Evolutionary conservation across 2,888 invertebrate genomes (phyloP).

Genomic region (Drosophila mayaguana): DNA sequence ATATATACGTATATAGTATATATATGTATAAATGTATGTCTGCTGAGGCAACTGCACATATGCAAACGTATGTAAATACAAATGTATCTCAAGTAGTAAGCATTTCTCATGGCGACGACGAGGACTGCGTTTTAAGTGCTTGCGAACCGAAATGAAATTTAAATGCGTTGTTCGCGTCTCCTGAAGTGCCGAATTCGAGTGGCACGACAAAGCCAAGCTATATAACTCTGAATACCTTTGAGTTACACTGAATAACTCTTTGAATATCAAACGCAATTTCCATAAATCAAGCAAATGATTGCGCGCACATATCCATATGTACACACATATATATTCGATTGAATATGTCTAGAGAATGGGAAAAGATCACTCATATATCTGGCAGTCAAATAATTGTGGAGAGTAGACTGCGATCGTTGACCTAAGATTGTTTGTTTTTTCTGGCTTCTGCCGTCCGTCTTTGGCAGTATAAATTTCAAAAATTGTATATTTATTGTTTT

Average conservation of each 20-base stretch:
- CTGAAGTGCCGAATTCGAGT: constrained; percentile 70
- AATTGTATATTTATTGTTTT: constrained; percentile 3
- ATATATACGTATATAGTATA: background rate
- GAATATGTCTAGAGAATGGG: background rate
- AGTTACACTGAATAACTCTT: constrained; percentile 31
- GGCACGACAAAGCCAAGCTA: constrained; percentile 44
- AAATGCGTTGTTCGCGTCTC: constrained; percentile 69
- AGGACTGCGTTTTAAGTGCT: constrained; percentile 63
- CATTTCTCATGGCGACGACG: constrained; percentile 66
- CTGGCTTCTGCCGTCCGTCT: no score
- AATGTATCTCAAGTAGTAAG: constrained; percentile 73
- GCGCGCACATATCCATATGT: constrained; percentile 5
- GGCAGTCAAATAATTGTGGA: constrained; percentile 18
- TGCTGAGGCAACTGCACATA: constrained; percentile 15
- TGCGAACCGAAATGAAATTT: constrained; percentile 62
- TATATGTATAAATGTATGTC: constrained; percentile 6
- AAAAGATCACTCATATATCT: constrained; percentile 14
- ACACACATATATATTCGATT: constrained; percentile 2
- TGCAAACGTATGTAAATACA: constrained; percentile 47
- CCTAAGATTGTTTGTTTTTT: constrained; percentile 10
- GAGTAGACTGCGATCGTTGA: constrained; percentile 30
- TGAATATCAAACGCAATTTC: constrained; percentile 61
- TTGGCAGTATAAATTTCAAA: constrained; percentile 23
- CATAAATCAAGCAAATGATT: constrained; percentile 67
- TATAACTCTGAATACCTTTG: constrained; percentile 18